Base-by-base conservation (phyloP, 1,140 invertebrate species). In the Psix sp. region DNA sequence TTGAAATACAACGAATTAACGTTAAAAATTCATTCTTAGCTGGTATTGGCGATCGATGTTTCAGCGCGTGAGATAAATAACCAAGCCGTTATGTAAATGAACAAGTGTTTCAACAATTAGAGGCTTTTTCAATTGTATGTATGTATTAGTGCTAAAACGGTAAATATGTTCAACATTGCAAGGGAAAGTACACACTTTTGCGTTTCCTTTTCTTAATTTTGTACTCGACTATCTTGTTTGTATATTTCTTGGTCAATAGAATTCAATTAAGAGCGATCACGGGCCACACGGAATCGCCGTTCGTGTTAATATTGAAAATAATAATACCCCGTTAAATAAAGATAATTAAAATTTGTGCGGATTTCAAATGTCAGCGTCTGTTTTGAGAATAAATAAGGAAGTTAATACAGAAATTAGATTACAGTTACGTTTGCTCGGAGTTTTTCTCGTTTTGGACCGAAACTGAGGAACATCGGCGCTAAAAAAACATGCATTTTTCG, bases 331-430 rank as follows among this genome's bases (percentile, higher is more conserved):
- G 9, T 39, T 31, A 39, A 48, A 36, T 45, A n/a, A 39, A 39
- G 42, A 48, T 29, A 59, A 59, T 59, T 59, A 59, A 48, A 59
- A 18, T 18, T 48, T 43, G 35, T 39, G 10, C 14, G 14, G 21
- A 33, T 31, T 36, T 42, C 9, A 11, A 20, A 29, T n/a, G 26
- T n/a, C 26, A 5, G 35, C 18, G 43, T 31, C 11, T 52, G 48
- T 52, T 52, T 52, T 29, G 10, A 45, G 20, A 52, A 52, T 63
- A 52, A 63, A 63, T 52, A 29, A 36, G 48, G 5, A 18, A 52
- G 39, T 29, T 52, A 20, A 42, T 52, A 52, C 38, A 39, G 52
- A 36, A 63, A 62, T 62, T 51, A 62, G 38, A 52, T 63, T 63
- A 45, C 40, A 45, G 31, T 40, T 20, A 29, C 36, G 29, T 62